Evolutionary conservation across 2,797 vertebrate genomes (phyloP), one percentile per base, ranked within the genome.

Genomic region (Phataginus tricuspis): DNA sequence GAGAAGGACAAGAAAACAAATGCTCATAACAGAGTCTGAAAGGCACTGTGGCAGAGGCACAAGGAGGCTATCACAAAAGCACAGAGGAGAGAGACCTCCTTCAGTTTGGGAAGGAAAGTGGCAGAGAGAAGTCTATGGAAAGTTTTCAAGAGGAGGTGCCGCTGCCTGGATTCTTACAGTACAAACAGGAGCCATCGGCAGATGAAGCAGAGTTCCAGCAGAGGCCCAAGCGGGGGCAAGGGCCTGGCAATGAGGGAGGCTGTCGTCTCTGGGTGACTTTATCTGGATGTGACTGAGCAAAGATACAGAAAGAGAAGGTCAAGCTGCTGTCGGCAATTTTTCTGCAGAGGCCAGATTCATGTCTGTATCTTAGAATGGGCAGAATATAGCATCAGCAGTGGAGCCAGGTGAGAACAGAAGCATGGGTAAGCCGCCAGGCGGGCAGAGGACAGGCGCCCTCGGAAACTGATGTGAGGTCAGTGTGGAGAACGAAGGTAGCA

Each of bases 351-450:
- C 14, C 39, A 12, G 14, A 15, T 34, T 61, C 57, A 23, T 57
- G 5, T 78, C 79, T 21, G 9, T 6, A n/a, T 66, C 72, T 94
- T 51, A 39, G 45, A 45, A 19, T 31, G 27, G n/a, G 18, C 16
- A 34, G 57, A 78, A 16, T 31, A 29, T 15, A 59, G 42, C 8
- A 2, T 45, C 11, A n/a, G 6, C 11, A 12, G 7, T 18, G 18
- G 3, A 23, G 16, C 13, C 8, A 13, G 21, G 23, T 7, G 31
- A 66, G 19, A n/a, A 4, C 57, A 49, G 12, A 66, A n/a, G 12
- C n/a, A 0, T 0, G 2, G 13, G 29, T 9, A 31, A 42, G 18
- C 6, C 53, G 18, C 34, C 0, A 6, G 12, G 34, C 29, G 7
- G 55, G 72, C 72, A 27, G 1, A 88, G 29, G 19, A 25, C 42